Base-by-base conservation (phyloP, 1,140 invertebrate genomes). In the Halyomorpha halys region DNA sequence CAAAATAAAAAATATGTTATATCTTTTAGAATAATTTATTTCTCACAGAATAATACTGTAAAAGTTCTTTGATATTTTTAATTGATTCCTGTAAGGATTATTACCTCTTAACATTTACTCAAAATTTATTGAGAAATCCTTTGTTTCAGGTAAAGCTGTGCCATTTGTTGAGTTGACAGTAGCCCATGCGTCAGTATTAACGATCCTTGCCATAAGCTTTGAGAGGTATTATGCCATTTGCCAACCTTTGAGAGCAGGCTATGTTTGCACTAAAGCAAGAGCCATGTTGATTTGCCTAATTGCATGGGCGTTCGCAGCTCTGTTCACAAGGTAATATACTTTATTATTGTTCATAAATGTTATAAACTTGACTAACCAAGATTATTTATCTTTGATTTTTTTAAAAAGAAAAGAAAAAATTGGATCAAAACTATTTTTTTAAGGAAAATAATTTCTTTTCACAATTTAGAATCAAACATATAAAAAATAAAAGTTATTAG, bases 221-320 rank as follows among this genome's bases (percentile, higher is more conserved):
- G 94, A 97, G 74, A 80, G 94, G 8, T 97, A 96, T 76, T 94
- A 94, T 75, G 93, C 92, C 27, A 95, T 97, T 71, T 96, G 91
- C 74, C 85, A 93, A 70, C 94, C 93, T 0, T 76, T 97, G 49
- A 83, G 89, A 70, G 91, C 90, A 0, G 87, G 89, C 68, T 93
- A 93, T 75, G 89, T 91, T 16, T 94, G 91, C 73, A 94, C 91
- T 3, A 91, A 91, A 75, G 83, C 89, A 1, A 79, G 90, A 65
- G 90, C 91, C 0, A 82, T 88, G 4, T 77, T 90, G 53, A 87
- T 94, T 59, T 93, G 92, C 70, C 76, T 87, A 0, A 73, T 87
- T 39, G 86, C 91, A 19, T 96, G 93, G 93, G 78, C 86, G 69
- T 79, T 90, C 44, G 89, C 90, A 1, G 86, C 87, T 3, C 72